Base-by-base conservation (phyloP, 2,113 vertebrate species). In the Fukomys damarensis region DNA sequence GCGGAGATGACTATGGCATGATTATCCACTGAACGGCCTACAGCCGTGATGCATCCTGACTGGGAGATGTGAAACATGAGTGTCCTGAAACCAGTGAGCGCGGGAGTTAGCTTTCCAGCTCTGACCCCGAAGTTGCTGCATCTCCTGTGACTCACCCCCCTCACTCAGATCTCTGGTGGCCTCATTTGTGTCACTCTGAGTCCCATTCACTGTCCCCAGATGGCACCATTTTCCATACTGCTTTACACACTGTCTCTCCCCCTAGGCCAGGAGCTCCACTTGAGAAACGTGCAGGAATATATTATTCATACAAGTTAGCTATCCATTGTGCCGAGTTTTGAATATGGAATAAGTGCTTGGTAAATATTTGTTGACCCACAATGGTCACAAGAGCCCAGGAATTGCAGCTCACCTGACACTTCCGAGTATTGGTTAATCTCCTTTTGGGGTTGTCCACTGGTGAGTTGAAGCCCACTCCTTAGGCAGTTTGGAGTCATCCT, bases 81-180 rank as follows among this genome's bases (percentile, higher is more conserved):
- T 72, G 38, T 65, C 58, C 65, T 83, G 38, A 41, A 46, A 58
- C 35, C 24, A 14, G 38, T 24, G 70, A 85, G 26, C n/a, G 68
- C 72, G 65, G n/a, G 26, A 46, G 61, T 79, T 68, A 26, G 43
- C 22, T 41, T 58, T 74, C 77, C 12, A 58, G 68, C 54, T 93
- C 74, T 46, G 80, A 8, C 41, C 43, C 41, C 38, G 30, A 63
- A 13, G 80, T 24, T n/a, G 56, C 83, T 38, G 41, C 11, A 2
- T 72, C 61, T 72, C 83, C 59, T 2, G 0, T 94, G 76, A 90
- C 76, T 95, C 76, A 85, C n/a, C 6, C 8, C 38, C 19, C 46
- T 97, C 84, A 63, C 82, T 93, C 86, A 93, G 4, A 65, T 54
- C 74, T 81, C 95, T 84, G 80, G 43, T 61, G 49, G 32, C 19